Evolutionary conservation across 2,797 vertebrate species (phyloP).

Genomic region (Tragopan temminckii): DNA sequence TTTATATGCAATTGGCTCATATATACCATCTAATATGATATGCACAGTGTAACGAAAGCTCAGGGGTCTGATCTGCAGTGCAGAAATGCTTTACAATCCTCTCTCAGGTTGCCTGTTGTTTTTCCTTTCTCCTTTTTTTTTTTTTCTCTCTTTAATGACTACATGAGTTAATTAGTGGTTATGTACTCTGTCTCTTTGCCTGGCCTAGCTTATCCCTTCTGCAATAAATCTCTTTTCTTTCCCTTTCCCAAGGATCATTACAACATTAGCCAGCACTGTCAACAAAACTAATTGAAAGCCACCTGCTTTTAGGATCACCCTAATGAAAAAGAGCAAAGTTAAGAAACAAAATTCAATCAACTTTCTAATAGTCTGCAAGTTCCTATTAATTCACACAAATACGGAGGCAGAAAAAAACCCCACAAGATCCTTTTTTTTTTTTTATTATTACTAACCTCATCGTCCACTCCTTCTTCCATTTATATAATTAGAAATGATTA

Average conservation of each 20-base stretch:
- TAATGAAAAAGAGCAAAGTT: constrained; percentile 58
- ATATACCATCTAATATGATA: constrained; percentile 63
- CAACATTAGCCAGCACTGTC: constrained; percentile 63
- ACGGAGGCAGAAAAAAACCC: not conserved
- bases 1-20: constrained; percentile 67
- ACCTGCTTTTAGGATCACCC: constrained; percentile 59
- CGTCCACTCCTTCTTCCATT: not conserved
- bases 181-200: constrained; percentile 63
- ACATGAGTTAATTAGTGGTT: constrained; percentile 68
- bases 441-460: not conserved
- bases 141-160: constrained; percentile 24
- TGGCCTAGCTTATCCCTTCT: constrained; percentile 43
- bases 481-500: constrained; percentile 40
- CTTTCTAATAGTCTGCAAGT: constrained; percentile 59
- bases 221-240: constrained; percentile 60
- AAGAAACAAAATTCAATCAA: constrained; percentile 62
- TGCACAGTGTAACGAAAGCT: constrained; percentile 51
- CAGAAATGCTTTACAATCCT: constrained; percentile 58
- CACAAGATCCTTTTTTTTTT: not conserved
- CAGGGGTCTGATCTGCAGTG: constrained; percentile 52
- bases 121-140: constrained; percentile 17
- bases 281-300: constrained; percentile 71
- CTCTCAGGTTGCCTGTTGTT: constrained; percentile 56
- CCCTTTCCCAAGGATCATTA: constrained; percentile 66
- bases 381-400: constrained; percentile 57